Evolutionary conservation across 2,113 vertebrate species (phyloP).

Genomic region (Falco punctatus): DNA sequence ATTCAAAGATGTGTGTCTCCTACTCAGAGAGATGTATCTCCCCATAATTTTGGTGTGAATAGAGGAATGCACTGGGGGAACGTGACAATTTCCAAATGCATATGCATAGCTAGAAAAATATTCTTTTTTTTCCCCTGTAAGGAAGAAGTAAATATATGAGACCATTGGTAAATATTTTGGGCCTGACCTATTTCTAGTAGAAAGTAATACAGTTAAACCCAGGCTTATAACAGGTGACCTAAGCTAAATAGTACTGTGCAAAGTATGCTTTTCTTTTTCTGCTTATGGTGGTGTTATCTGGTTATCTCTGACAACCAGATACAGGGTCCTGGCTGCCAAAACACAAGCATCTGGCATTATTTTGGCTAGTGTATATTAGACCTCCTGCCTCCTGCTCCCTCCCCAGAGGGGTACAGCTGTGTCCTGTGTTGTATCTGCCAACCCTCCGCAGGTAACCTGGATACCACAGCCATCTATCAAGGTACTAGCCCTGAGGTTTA

Average conservation of each 20-base stretch:
- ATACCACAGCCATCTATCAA: neutral
- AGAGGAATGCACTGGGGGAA: neutral
- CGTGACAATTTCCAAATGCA: neutral
- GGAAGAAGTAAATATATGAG: neutral
- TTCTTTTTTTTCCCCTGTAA: neutral
- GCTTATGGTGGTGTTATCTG: neutral
- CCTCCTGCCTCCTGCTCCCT: rapidly evolving
- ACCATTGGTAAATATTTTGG: neutral
- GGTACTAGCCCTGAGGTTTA: too few species aligned
- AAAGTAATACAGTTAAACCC: neutral
- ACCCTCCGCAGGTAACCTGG: neutral
- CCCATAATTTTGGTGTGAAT: neutral
- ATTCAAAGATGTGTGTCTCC: neutral
- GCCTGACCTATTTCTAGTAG: neutral
- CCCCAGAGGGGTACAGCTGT: neutral
- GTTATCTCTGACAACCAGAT: neutral
- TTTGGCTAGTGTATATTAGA: neutral
- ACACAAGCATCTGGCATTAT: neutral
- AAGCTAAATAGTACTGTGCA: neutral
- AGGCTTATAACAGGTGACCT: neutral
- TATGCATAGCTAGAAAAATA: neutral
- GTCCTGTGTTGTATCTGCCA: neutral
- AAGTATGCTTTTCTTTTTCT: neutral
- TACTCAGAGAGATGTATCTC: neutral
- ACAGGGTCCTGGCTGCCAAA: neutral